Percentiles rank a stretch among this genome's conserved stretches.
phyloP scores from a whole-genome alignment of 2,888 invertebrate species.

The Standfussiana lucernea region DNA sequence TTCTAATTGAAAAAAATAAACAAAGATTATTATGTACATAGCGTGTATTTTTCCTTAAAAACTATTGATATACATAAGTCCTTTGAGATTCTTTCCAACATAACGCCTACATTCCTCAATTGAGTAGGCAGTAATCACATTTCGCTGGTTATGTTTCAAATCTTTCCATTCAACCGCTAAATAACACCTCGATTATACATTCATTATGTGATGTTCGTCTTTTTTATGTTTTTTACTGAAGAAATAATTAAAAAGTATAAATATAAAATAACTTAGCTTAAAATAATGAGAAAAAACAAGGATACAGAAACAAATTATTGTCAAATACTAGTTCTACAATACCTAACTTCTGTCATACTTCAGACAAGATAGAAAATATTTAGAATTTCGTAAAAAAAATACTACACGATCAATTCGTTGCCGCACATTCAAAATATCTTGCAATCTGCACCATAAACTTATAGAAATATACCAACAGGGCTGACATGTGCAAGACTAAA shows the following conservation, averaged over 20 bases:
- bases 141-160: neutral
- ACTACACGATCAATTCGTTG: constrained; percentile 26
- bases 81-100: constrained; percentile 54
- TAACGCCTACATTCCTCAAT: neutral
- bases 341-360: constrained; percentile 6
- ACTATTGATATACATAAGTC: constrained; percentile 47
- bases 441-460: neutral
- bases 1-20: constrained; percentile 40
- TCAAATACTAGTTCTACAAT: constrained; percentile 10
- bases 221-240: constrained; percentile 10
- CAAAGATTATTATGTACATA: constrained; percentile 41
- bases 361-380: constrained; percentile 12
- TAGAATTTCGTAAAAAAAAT: constrained; percentile 13
- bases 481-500: neutral
- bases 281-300: neutral
- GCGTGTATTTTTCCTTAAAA: constrained; percentile 47
- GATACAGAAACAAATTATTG: constrained; percentile 12
- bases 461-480: constrained; percentile 1
- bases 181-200: constrained; percentile 22
- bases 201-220: constrained; percentile 15
- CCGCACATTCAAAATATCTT: neutral
- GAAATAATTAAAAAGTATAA: constrained; percentile 4
- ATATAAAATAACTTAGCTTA: constrained; percentile 43
- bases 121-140: neutral
- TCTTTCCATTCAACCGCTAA: neutral